Percentiles rank a stretch among this genome's conserved stretches.
Conservation (phyloP, 2,888 invertebrate genomes). For the Nemotelus pantherinus region DNA sequence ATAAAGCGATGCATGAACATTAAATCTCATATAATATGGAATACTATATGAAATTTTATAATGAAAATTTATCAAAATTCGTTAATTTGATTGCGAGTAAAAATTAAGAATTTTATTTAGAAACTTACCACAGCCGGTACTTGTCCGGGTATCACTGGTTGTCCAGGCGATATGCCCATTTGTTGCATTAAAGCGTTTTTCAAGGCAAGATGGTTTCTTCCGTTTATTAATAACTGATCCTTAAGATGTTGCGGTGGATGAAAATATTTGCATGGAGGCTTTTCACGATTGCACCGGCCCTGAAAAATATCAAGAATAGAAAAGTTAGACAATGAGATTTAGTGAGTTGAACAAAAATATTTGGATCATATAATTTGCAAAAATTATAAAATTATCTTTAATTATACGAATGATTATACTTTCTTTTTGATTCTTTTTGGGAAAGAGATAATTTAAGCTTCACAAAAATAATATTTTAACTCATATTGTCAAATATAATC, state of each 20-base stretch:
- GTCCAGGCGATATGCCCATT: slow-evolving; percentile 92
- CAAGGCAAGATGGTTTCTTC: slow-evolving; percentile 98
- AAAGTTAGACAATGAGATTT: background rate
- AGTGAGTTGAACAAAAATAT: slow-evolving; percentile 41
- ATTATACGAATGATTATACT: background rate
- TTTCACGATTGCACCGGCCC: slow-evolving; percentile 99
- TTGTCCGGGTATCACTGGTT: slow-evolving; percentile 91
- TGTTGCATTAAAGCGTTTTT: slow-evolving; percentile 98
- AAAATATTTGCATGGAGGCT: slow-evolving; percentile 99
- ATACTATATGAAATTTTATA: background rate
- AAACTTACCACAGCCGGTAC: slow-evolving; percentile 89
- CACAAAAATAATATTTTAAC: too few species aligned
- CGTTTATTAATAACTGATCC: slow-evolving; percentile 99
- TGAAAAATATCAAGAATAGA: slow-evolving; percentile 65
- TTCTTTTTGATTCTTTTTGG: too few species aligned
- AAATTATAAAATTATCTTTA: background rate
- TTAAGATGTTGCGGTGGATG: slow-evolving; percentile 99
- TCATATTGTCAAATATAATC: too few species aligned
- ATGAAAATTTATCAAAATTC: background rate
- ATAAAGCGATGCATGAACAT: slow-evolving; percentile 2
- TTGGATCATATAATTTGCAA: slow-evolving; percentile 27
- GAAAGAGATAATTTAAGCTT: too few species aligned
- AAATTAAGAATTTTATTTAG: too few species aligned
- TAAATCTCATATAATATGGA: background rate
- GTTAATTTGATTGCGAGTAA: background rate